Evolutionary conservation across 1,140 invertebrate species (phyloP).

Genomic region (Monochamus saltuarius): DNA sequence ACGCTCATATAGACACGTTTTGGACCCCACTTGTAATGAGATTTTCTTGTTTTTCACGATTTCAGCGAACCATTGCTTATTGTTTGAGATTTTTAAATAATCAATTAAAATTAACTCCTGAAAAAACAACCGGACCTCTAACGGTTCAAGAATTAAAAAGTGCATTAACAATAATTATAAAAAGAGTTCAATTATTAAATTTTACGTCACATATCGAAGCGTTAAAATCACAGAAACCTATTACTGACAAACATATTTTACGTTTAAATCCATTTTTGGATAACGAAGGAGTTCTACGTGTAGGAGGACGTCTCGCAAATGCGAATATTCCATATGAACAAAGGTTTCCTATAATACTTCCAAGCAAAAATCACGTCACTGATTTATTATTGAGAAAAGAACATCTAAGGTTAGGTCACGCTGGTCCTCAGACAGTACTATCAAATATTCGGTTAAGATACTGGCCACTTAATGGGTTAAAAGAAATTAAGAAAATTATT

Average conservation of each 20-base stretch:
- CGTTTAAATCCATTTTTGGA: constrained; percentile 8
- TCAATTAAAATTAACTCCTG: neutral
- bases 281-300: constrained; percentile 1
- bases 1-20: neutral
- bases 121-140: neutral
- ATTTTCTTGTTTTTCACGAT: constrained; percentile 5
- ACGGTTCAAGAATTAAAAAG: neutral
- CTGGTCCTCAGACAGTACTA: constrained; percentile 15
- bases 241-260: constrained; percentile 8
- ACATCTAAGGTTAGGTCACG: constrained; percentile 13
- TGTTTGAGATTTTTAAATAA: constrained; percentile 5
- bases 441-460: constrained; percentile 18
- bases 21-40: neutral
- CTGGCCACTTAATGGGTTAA: constrained; percentile 14
- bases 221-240: constrained; percentile 4
- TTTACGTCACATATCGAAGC: constrained; percentile 1
- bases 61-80: neutral
- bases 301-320: constrained; percentile 4
- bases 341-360: constrained; percentile 11
- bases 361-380: constrained; percentile 8
- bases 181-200: neutral
- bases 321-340: constrained; percentile 11
- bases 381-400: constrained; percentile 6
- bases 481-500: constrained; percentile 16
- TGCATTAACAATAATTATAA: constrained; percentile 8